Base-by-base conservation (phyloP, 1,140 invertebrate genomes). In the Pseudomyrmex sp. region DNA sequence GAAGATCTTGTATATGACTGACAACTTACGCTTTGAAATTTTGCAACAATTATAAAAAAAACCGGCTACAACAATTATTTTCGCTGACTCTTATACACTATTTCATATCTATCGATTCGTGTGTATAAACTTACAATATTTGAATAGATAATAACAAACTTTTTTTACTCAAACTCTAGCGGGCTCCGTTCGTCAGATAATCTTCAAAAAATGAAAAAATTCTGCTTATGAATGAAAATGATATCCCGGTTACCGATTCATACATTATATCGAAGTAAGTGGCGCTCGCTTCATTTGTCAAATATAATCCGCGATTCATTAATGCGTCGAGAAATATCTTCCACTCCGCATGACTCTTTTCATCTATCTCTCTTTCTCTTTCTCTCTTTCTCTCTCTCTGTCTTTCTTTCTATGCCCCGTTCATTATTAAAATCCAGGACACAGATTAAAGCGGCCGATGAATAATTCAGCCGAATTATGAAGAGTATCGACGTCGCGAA, bases 381-480 rank as follows among this genome's bases (percentile, higher is more conserved):
- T 7, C 35, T 35, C 18, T 18, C 18, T 18, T 18, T 18, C 18
- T 5, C 4, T 35, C 35, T 35, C 35, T 35, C 35, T 35, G 0
- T 35, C 35, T 35, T 35, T 35, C 35, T 35, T 35, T 7, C 35
- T 35, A 35, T 35, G 44, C 76, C 44, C 26, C 56, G 44, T 80
- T 80, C 76, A 70, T 80, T 79, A 79, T 79, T 80, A 80, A 80
- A 80, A 80, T 80, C 66, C 66, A n/a, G 76, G 23, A 80, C 76
- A 80, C n/a, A 80, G 76, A 80, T 80, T 80, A 80, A 80, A 72
- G 44, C 54, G 56, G 23, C n/a, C 68, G 76, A 80, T 80, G 76
- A 80, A 80, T 80, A 80, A 80, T 80, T 80, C 76, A 80, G 35
- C 54, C 66, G 66, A 80, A 80, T 80, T 80, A 80, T 72, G 56